Evolutionary conservation across 2,797 vertebrate species (phyloP).

Genomic region (Atherinosoma microstoma): DNA sequence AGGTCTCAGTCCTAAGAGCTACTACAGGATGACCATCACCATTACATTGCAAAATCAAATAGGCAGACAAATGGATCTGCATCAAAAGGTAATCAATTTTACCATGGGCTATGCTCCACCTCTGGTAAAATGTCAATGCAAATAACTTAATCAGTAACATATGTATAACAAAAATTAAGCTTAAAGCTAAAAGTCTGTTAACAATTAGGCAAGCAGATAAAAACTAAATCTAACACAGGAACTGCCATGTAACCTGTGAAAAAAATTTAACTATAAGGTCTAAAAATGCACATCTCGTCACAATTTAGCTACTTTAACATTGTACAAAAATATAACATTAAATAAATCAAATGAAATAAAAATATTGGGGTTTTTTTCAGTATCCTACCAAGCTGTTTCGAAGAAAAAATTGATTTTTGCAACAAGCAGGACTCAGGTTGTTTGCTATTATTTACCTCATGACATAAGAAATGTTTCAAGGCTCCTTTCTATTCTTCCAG

Average conservation of each 20-base stretch:
- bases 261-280: not conserved
- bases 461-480: not conserved
- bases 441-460: slow-evolving; percentile 20
- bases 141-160: too few relatives aligned
- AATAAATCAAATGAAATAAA: not conserved
- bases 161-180: too few relatives aligned
- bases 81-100: not conserved
- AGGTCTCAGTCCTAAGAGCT: too few relatives aligned
- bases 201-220: too few relatives aligned
- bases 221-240: too few relatives aligned
- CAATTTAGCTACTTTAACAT: slow-evolving; percentile 2
- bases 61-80: not conserved
- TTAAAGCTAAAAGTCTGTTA: too few relatives aligned
- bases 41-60: too few relatives aligned
- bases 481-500: slow-evolving; percentile 24
- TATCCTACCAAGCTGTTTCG: not conserved
- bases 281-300: not conserved
- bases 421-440: not conserved
- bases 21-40: too few relatives aligned
- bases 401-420: slow-evolving; percentile 2
- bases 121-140: not conserved
- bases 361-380: not conserved
- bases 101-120: not conserved
- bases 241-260: too few relatives aligned
- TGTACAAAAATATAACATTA: not conserved